Evolutionary conservation across 2,888 invertebrate genomes (phyloP).

Genomic region (Ophion ventricosus): DNA sequence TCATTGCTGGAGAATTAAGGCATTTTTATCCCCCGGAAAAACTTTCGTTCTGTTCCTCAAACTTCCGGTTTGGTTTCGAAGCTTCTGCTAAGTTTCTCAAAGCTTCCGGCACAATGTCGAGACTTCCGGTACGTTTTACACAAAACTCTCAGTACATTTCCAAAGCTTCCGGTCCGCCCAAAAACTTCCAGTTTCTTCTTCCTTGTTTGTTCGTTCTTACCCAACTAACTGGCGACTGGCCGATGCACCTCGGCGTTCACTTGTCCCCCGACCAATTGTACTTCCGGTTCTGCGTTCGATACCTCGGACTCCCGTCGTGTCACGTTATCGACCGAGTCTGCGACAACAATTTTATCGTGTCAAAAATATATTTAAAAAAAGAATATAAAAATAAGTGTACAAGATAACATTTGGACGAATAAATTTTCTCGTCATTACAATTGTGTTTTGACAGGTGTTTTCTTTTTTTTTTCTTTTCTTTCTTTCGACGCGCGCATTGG

Average conservation of each 20-base stretch:
- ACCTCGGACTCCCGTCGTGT: slow-evolving; percentile 74
- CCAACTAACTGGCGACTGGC: slow-evolving; percentile 1
- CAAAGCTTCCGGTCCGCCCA: slow-evolving; percentile 2
- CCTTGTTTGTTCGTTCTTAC: not conserved
- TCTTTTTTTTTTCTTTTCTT: not conserved
- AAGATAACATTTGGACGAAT: not conserved
- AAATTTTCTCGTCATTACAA: not conserved
- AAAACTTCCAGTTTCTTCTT: not conserved
- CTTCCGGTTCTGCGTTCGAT: slow-evolving; percentile 72
- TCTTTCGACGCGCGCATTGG: not conserved
- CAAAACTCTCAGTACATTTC: too few species aligned
- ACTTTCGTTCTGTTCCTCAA: not conserved
- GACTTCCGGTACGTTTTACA: too few species aligned
- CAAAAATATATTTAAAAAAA: not conserved
- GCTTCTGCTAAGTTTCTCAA: too few species aligned
- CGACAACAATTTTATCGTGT: slow-evolving; percentile 28
- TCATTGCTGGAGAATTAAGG: not conserved
- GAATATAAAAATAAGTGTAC: not conserved
- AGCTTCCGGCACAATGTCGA: too few species aligned
- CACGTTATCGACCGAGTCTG: slow-evolving; percentile 72
- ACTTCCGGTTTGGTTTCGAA: not conserved
- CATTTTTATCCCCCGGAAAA: slow-evolving; percentile 4
- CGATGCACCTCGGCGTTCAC: slow-evolving; percentile 74
- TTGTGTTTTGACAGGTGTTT: not conserved
- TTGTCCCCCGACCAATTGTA: slow-evolving; percentile 72